Conservation (phyloP, 2,797 vertebrate species). For the Fundulus diaphanus region DNA sequence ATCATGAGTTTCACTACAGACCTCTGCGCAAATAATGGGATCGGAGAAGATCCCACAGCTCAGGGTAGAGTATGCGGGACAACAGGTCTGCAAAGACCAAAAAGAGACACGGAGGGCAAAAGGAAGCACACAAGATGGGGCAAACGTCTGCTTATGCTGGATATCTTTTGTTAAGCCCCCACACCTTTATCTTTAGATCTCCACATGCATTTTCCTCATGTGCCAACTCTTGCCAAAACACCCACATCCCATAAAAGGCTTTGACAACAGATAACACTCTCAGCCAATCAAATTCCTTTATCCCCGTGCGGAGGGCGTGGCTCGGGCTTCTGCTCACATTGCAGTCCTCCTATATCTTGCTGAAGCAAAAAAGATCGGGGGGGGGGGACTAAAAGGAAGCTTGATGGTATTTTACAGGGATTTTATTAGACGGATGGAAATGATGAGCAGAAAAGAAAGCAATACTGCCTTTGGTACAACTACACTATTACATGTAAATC, state of each 20-base stretch:
- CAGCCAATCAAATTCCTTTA: conserved; percentile 38
- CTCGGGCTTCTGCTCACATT: conserved; percentile 36
- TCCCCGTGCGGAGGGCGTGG: conserved; percentile 37
- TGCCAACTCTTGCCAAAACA: conserved; percentile 32
- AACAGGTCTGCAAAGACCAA: conserved; percentile 34
- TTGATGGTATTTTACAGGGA: conserved; percentile 55
- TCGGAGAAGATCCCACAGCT: conserved; percentile 64
- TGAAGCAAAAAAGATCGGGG: neutral
- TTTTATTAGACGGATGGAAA: conserved; percentile 56
- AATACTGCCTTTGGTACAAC: conserved; percentile 78
- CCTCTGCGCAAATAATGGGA: conserved; percentile 75
- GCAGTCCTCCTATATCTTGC: conserved; percentile 18
- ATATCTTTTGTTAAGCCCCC: conserved; percentile 24
- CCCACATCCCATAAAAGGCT: conserved; percentile 56
- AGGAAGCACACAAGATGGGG: neutral
- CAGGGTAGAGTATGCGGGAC: conserved; percentile 53
- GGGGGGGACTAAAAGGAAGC: neutral
- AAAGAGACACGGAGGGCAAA: conserved; percentile 5
- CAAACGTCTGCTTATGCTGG: conserved; percentile 5
- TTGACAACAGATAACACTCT: conserved; percentile 40
- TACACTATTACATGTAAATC: conserved; percentile 86
- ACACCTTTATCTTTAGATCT: conserved; percentile 29
- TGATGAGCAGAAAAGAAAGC: conserved; percentile 73
- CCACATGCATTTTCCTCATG: conserved; percentile 29
- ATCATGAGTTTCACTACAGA: conserved; percentile 58